phyloP scores from a whole-genome alignment of 1,140 invertebrate species.

The Temnothorax longispinosus region DNA sequence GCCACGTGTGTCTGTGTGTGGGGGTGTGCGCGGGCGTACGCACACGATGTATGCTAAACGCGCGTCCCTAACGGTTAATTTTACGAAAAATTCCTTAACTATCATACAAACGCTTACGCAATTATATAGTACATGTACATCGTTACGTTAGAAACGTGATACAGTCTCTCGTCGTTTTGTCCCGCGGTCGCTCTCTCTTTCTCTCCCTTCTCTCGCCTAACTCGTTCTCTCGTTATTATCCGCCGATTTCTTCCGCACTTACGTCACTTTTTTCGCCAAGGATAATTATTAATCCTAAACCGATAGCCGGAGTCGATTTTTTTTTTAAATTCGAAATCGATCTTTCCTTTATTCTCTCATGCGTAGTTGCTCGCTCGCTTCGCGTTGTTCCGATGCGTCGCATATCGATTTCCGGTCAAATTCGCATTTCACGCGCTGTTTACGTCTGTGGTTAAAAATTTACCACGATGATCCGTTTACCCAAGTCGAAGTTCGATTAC shows the following conservation, averaged over 20 bases:
- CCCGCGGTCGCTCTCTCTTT: conserved; percentile 29
- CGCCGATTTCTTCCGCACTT: conserved; percentile 17
- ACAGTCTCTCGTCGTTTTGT: conserved; percentile 64
- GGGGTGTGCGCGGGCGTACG: not conserved
- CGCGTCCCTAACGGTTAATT: conserved; percentile 59
- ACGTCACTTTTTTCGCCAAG: not conserved
- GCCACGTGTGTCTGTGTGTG: conserved; percentile 1
- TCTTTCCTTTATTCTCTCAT: conserved; percentile 27
- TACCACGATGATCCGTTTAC: not conserved
- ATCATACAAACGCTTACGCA: conserved; percentile 72
- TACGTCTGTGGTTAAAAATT: conserved; percentile 17
- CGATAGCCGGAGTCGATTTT: not conserved
- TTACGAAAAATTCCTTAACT: conserved; percentile 67
- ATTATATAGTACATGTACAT: conserved; percentile 64
- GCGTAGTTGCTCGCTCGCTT: not conserved
- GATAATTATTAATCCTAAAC: conserved; percentile 19
- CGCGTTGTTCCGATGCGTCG: not conserved
- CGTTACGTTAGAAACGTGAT: conserved; percentile 66
- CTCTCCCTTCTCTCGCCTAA: conserved; percentile 19
- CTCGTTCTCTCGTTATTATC: conserved; percentile 24
- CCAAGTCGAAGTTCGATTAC: not conserved
- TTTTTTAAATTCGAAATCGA: not conserved
- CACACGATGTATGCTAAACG: conserved; percentile 53
- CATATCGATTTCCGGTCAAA: not conserved
- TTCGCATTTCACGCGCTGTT: conserved; percentile 25